A percentile compares a stretch with the other conserved stretches of the same genome.
Conservation (phyloP, 1,140 invertebrate species). For the Trialeurodes vaporariorum region DNA sequence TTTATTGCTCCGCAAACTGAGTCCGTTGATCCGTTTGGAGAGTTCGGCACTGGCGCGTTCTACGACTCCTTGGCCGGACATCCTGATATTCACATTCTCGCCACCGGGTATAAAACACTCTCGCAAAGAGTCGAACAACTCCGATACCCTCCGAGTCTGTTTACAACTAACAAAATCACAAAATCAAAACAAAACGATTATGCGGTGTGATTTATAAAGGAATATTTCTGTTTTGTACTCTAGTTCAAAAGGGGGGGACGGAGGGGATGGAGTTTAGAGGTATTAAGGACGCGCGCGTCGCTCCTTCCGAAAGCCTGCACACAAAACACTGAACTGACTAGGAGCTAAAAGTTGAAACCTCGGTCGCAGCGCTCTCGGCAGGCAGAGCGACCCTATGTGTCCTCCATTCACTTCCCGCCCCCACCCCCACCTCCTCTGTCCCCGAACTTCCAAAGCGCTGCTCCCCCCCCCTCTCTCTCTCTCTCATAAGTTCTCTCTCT, state of each 20-base stretch:
- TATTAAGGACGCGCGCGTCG: slow-evolving; percentile 5
- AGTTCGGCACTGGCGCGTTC: slow-evolving; percentile 78
- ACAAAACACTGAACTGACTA: slow-evolving; percentile 12
- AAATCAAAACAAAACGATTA: too few relatives aligned
- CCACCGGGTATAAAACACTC: background rate
- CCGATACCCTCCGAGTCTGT: too few relatives aligned
- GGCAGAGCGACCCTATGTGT: slow-evolving; percentile 9
- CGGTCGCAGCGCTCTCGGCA: background rate
- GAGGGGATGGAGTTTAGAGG: background rate
- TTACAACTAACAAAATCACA: too few relatives aligned
- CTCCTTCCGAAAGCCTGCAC: slow-evolving; percentile 4
- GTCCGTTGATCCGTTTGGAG: slow-evolving; percentile 72
- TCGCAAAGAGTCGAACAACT: background rate
- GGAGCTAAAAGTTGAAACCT: slow-evolving; percentile 10
- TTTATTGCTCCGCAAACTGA: slow-evolving; percentile 51
- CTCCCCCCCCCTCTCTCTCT: slow-evolving; percentile 2
- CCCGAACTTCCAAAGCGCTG: background rate
- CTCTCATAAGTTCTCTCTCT: too few relatives aligned
- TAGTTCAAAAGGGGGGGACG: too few relatives aligned
- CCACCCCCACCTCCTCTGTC: slow-evolving; percentile 3
- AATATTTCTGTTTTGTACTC: too few relatives aligned
- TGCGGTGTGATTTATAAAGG: too few relatives aligned
- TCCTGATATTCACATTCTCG: slow-evolving; percentile 23
- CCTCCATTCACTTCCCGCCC: background rate
- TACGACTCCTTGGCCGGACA: slow-evolving; percentile 67